These are phyloP conservation scores for Calcarius lapponicus DNA, from an alignment of 2,797 vertebrate species.

Conservation along the genomic window DNA sequence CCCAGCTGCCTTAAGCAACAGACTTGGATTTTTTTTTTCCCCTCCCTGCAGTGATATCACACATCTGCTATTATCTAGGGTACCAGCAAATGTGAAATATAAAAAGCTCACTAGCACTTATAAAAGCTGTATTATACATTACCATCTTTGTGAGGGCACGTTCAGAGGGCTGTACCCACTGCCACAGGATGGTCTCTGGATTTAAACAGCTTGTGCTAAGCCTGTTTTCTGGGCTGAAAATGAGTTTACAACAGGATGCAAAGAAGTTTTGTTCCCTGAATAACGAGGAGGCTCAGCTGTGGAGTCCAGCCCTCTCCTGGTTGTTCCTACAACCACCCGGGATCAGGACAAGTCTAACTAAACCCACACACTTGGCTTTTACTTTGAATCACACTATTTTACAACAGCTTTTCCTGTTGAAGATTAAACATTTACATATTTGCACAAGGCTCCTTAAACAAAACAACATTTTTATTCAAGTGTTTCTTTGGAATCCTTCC, in stretches of 20 bases:
- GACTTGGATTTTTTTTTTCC: neutral
- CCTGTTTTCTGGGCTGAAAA: neutral
- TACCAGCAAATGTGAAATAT: neutral
- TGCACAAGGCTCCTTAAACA: neutral
- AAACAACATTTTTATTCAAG: neutral
- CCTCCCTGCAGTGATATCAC: neutral
- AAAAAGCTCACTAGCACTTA: neutral
- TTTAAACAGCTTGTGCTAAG: neutral
- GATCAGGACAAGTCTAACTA: neutral
- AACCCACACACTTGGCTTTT: neutral
- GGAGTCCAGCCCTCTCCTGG: accelerated
- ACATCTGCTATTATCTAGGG: neutral
- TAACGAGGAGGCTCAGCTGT: accelerated
- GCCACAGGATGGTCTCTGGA: neutral
- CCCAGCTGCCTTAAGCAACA: neutral
- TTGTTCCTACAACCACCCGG: accelerated
- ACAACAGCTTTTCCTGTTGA: neutral
- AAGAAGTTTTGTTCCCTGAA: neutral
- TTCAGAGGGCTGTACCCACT: neutral
- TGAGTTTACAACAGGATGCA: neutral
- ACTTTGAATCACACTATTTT: neutral
- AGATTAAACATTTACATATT: neutral
- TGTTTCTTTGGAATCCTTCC: neutral
- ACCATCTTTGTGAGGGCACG: neutral
- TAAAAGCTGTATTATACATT: neutral